Evolutionary conservation across 2,888 invertebrate species (phyloP).

Genomic region (Rhingia rostrata): DNA sequence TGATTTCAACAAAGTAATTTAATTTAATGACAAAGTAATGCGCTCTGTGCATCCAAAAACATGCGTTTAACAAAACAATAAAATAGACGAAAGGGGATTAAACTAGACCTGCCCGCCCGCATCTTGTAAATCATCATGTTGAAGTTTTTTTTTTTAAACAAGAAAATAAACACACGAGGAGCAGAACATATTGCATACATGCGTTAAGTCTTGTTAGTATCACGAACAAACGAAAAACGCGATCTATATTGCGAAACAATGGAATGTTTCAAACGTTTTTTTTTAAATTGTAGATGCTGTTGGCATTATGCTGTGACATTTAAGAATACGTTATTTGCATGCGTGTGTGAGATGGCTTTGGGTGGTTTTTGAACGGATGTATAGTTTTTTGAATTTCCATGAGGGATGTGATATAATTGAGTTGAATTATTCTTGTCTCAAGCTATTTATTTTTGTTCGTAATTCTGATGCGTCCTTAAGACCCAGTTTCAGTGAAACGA

Average conservation of each 20-base stretch:
- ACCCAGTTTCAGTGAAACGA: no score
- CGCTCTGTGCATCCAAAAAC: slow-evolving; percentile 22
- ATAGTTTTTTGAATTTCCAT: not conserved
- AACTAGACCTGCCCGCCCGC: slow-evolving; percentile 26
- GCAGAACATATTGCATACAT: slow-evolving; percentile 14
- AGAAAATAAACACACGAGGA: not conserved
- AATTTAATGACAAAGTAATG: slow-evolving; percentile 23
- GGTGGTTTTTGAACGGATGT: not conserved
- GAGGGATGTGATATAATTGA: no score
- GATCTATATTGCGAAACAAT: slow-evolving; percentile 48
- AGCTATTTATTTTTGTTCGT: no score
- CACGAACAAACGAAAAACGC: slow-evolving; percentile 12
- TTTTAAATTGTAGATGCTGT: slow-evolving; percentile 12
- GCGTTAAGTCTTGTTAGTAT: slow-evolving; percentile 8
- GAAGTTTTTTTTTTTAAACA: slow-evolving; percentile 24
- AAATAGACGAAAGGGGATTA: slow-evolving; percentile 28
- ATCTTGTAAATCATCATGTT: slow-evolving; percentile 51
- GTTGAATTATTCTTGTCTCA: no score
- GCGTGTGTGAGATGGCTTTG: slow-evolving; percentile 6
- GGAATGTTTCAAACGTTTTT: slow-evolving; percentile 42
- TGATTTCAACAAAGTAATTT: not conserved
- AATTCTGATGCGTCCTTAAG: no score
- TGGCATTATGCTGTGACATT: slow-evolving; percentile 38
- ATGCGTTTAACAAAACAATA: slow-evolving; percentile 56
- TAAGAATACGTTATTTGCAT: slow-evolving; percentile 12